phyloP scores from a whole-genome alignment of 2,888 invertebrate genomes.

The Drosophila prolongata region DNA sequence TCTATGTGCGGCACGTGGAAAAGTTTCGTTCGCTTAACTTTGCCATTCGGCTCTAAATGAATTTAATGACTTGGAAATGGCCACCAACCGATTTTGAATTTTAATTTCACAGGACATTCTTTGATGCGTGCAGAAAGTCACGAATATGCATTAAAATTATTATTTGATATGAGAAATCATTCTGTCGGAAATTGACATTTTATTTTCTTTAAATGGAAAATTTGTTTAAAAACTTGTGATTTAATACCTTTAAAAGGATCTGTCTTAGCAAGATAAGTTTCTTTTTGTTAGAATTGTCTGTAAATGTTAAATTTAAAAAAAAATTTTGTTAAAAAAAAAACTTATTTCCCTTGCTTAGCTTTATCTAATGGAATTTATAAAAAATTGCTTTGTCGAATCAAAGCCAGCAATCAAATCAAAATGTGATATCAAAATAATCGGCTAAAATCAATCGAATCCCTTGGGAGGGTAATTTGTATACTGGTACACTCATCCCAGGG shows the following conservation, averaged over 20 bases:
- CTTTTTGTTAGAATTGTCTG: no score
- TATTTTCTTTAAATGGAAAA: no score
- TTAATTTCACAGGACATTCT: neutral
- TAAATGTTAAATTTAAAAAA: no score
- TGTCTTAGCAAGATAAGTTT: no score
- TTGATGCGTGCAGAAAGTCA: neutral
- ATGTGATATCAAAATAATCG: slow-evolving; percentile 22
- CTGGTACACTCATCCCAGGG: slow-evolving; percentile 9
- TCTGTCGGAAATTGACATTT: neutral
- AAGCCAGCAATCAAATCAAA: slow-evolving; percentile 17
- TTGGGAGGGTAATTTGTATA: slow-evolving; percentile 30
- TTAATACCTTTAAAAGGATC: no score
- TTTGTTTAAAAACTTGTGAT: no score
- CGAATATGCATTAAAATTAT: neutral
- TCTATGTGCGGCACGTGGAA: slow-evolving; percentile 58
- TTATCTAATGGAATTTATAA: neutral
- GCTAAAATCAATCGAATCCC: slow-evolving; percentile 26
- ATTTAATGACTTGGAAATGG: slow-evolving; percentile 74
- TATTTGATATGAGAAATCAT: no score
- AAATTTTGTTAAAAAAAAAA: no score
- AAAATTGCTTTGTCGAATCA: neutral
- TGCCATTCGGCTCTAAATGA: slow-evolving; percentile 64
- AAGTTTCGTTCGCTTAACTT: slow-evolving; percentile 68
- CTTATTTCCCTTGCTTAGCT: no score
- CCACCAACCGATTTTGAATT: slow-evolving; percentile 21